These are phyloP conservation scores for Darevskia mixta DNA, from an alignment of 2,797 vertebrate genomes.

Conservation along the genomic window DNA sequence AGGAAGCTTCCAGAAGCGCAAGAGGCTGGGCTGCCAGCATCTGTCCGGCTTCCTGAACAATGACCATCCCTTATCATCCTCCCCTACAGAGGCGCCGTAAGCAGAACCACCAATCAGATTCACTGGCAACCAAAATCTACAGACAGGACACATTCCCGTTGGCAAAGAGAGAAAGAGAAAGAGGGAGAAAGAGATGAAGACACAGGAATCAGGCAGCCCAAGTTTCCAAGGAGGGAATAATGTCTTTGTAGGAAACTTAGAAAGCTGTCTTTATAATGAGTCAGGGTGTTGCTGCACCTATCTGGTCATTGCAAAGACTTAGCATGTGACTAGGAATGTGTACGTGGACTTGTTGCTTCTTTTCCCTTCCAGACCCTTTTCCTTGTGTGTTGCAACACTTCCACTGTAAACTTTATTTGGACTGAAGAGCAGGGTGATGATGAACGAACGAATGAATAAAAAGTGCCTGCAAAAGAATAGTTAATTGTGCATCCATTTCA, in stretches of 20 bases:
- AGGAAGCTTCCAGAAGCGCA: background rate
- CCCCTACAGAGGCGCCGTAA: background rate
- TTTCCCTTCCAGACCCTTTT: too few species aligned
- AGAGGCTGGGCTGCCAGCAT: background rate
- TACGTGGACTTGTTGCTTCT: too few species aligned
- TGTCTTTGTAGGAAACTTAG: background rate
- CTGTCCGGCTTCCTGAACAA: constrained; percentile 22
- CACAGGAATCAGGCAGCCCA: background rate
- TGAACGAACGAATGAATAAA: too few species aligned
- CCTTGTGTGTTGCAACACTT: too few species aligned
- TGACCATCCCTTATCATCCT: background rate
- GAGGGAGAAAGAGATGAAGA: background rate
- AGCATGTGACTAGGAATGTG: too few species aligned
- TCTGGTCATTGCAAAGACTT: too few species aligned
- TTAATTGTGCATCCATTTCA: too few species aligned
- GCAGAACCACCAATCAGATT: background rate
- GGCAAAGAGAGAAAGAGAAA: background rate
- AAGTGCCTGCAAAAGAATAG: too few species aligned
- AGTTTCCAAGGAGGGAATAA: rapidly evolving
- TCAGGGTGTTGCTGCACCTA: too few species aligned
- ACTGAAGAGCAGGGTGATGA: too few species aligned
- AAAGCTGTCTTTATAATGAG: too few species aligned
- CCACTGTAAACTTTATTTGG: too few species aligned
- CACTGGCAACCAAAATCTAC: background rate
- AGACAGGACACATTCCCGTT: rapidly evolving